Base-by-base conservation (phyloP, 2,888 invertebrate genomes). In the Drosophila buzzatii region DNA sequence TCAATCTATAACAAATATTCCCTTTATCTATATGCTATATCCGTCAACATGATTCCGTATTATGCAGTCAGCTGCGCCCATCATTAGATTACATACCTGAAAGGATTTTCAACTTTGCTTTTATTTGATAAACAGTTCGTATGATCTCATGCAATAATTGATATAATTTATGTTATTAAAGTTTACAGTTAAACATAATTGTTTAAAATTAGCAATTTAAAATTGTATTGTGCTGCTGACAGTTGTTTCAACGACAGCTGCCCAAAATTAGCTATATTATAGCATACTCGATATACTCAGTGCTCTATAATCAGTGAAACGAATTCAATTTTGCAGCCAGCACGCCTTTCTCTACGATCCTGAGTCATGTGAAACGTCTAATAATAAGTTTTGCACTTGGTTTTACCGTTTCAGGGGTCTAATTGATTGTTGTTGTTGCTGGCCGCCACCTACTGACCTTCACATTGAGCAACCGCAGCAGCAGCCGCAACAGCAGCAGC, bases 361-460 rank as follows among this genome's bases (percentile, higher is more conserved):
- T 77, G 77, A 78, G 64, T 81, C 82, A 74, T 70, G 68, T 73
- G 67, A 72, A 73, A 81, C 45, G 55, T 60, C 58, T 60, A 77
- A 82, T 71, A 66, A 71, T 70, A 66, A 76, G 72, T 69, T 69
- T 78, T 73, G 68, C 81, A 80, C 85, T 75, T 79, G 85, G 80
- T 60, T 85, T 85, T 76, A 90, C 89, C 90, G 90, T 85, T 90
- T 90, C 74, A 80, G 89, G 89, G 74, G 72, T 77, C 90, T 85
- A 90, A 85, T 85, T 85, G 89, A 85, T 88, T 89, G 51, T 12
- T 45, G 89, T 69, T 73, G 86, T 70, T 73, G 89, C 73, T 73
- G 90, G 84, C 90, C 88, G 85, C 86, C 86, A 86, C 90, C 86
- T 86, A 90, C 90, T 90, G 86, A 86, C 86, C 86, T 86, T 86